phyloP scores from a whole-genome alignment of 2,888 invertebrate species.

The Papilio protenor region DNA sequence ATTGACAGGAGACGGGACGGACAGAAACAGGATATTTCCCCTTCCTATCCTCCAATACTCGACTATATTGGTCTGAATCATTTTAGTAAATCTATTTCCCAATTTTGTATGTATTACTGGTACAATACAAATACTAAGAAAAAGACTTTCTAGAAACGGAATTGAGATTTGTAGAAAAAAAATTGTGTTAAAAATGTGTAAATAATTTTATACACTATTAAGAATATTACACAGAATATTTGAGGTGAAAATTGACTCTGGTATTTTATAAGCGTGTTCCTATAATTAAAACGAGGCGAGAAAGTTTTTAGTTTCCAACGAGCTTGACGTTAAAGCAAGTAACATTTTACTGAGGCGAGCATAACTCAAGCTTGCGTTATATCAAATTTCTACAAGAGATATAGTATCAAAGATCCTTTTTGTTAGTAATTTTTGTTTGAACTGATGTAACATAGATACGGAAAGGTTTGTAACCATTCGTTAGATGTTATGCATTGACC shows the following conservation, averaged over 20 bases:
- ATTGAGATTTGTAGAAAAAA: too few relatives aligned
- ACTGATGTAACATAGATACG: too few relatives aligned
- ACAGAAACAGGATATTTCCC: too few relatives aligned
- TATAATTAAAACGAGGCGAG: background rate
- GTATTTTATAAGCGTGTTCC: constrained; percentile 12
- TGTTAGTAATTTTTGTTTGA: background rate
- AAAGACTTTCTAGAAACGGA: too few relatives aligned
- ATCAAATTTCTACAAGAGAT: background rate
- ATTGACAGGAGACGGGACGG: too few relatives aligned
- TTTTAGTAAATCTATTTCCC: too few relatives aligned
- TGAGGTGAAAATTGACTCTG: constrained; percentile 8
- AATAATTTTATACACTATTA: background rate
- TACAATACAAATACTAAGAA: too few relatives aligned
- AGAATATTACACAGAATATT: background rate
- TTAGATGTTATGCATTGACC: too few relatives aligned
- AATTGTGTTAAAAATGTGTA: too few relatives aligned
- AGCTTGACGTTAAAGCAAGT: background rate
- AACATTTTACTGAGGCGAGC: background rate
- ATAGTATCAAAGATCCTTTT: background rate
- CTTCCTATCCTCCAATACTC: too few relatives aligned
- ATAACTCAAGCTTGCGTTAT: constrained; percentile 1
- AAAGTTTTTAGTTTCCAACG: background rate
- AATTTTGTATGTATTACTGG: too few relatives aligned
- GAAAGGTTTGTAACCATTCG: background rate
- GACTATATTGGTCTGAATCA: too few relatives aligned